Conservation (phyloP, 2,888 invertebrate species). For the Silvanus unidentatus region DNA sequence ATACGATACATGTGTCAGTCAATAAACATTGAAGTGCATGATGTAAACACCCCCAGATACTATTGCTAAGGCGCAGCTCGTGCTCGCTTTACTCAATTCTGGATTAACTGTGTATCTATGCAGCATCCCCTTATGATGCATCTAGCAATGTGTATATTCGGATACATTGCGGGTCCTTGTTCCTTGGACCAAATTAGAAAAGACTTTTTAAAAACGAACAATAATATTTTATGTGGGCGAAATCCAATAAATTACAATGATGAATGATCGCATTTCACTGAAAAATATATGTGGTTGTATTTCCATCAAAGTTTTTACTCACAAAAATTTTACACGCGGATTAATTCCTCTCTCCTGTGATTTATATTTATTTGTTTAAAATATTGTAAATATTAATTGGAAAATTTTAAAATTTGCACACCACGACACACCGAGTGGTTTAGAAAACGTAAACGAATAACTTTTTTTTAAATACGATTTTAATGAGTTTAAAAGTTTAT, state of each 20-base stretch:
- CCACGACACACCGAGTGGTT: too few relatives aligned
- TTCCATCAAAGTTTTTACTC: neutral
- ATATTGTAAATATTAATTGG: neutral
- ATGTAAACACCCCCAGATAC: slow-evolving; percentile 21
- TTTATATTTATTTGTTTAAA: neutral
- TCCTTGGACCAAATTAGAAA: too few relatives aligned
- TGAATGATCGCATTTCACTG: neutral
- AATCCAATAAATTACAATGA: slow-evolving; percentile 2
- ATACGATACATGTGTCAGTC: slow-evolving; percentile 19
- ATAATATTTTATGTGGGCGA: neutral
- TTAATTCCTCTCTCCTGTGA: neutral
- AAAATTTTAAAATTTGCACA: too few relatives aligned
- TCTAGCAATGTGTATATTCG: too few relatives aligned
- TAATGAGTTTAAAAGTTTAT: slow-evolving; percentile 21
- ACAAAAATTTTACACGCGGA: neutral
- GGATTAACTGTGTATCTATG: slow-evolving; percentile 18
- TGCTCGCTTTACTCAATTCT: slow-evolving; percentile 22
- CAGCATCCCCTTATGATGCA: too few relatives aligned
- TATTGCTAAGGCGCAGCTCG: slow-evolving; percentile 26
- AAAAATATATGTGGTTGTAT: neutral
- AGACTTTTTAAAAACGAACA: too few relatives aligned
- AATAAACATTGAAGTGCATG: slow-evolving; percentile 22
- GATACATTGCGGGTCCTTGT: too few relatives aligned
- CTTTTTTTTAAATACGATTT: slow-evolving; percentile 5
- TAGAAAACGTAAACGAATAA: too few relatives aligned